Base-by-base conservation (phyloP, 1,140 invertebrate species). In the Sarcophaga bullata region DNA sequence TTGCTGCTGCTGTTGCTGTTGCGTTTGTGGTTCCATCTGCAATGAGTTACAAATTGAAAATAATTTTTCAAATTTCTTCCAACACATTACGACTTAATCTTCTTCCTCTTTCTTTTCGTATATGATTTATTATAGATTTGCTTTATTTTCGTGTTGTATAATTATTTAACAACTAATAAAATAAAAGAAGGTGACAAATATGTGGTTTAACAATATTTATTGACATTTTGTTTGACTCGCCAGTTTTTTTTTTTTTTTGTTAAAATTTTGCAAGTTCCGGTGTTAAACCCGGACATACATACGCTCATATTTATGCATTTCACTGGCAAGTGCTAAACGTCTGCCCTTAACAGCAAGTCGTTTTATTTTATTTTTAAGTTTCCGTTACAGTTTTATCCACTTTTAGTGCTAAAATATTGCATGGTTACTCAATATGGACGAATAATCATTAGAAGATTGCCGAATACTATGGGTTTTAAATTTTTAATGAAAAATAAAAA, bases 1-100 rank as follows among this genome's bases (percentile, higher is more conserved):
- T 10, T 86, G 85, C 48, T 87, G 87, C 48, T 86, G 82, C 49
- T 84, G 84, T 83, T 86, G 85, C 76, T 87, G 87, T 83, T 89
- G 88, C 75, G 86, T 62, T 85, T 88, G 88, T 82, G 85, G 82
- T 88, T 89, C 88, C 88, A 89, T 89, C 88, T 89, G 87, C 87
- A 89, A 89, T 84, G 85, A 81, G 73, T 84, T 86, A 86, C 82
- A 80, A 84, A 84, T 83, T 85, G 85, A 84, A 84, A 86, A 85
- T 89, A 86, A 89, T 84, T 86, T 58, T n/a, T 47, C 15, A 46
- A 46, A 62, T 17, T 25, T 68, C 17, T 17, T 58, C 15, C 54
- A 73, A 73, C 11, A 10, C 46, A n/a, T 8, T 75, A 47, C 47
- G 73, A 75, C 73, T 48, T 47, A 49, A 75, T 15, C 8, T 13